Percentiles rank a stretch among this genome's conserved stretches.
These are phyloP conservation scores for Boleophthalmus pectinirostris DNA, from an alignment of 2,113 vertebrate genomes.

Conservation along the genomic window DNA sequence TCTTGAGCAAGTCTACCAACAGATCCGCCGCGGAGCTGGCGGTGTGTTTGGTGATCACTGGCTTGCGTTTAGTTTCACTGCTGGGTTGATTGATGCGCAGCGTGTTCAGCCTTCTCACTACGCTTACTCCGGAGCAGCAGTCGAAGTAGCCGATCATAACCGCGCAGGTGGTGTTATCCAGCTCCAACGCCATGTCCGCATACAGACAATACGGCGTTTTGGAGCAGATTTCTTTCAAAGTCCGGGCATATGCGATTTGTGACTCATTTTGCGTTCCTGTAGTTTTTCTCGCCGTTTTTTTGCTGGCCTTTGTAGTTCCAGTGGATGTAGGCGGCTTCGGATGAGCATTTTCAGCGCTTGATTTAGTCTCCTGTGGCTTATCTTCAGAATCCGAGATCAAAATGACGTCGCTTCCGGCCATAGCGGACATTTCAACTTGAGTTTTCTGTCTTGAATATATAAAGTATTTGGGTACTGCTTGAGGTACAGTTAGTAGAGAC, in stretches of 20 bases:
- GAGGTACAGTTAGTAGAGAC: not conserved
- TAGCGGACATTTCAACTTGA: not conserved
- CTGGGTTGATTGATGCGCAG: not conserved
- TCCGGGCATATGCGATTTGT: slow-evolving; percentile 4
- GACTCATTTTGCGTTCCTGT: not conserved
- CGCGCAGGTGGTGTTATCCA: slow-evolving; percentile 38
- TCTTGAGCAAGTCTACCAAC: slow-evolving; percentile 45
- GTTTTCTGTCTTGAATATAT: not conserved
- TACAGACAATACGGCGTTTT: slow-evolving; percentile 68
- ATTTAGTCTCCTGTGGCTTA: not conserved
- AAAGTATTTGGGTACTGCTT: not conserved
- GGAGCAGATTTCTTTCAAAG: slow-evolving; percentile 23
- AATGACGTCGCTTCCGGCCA: not conserved
- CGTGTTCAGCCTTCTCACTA: slow-evolving; percentile 56
- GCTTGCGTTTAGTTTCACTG: slow-evolving; percentile 11
- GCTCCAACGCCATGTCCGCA: slow-evolving; percentile 53
- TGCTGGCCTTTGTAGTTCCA: not conserved
- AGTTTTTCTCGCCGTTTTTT: not conserved
- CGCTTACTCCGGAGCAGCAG: slow-evolving; percentile 18
- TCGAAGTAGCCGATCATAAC: slow-evolving; percentile 71
- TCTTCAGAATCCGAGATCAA: slow-evolving; percentile 49
- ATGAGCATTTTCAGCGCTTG: not conserved
- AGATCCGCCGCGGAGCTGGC: not conserved
- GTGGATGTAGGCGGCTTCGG: not conserved
- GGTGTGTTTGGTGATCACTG: not conserved